Base-by-base conservation (phyloP, 2,888 invertebrate species). In the Lapara coniferarum region DNA sequence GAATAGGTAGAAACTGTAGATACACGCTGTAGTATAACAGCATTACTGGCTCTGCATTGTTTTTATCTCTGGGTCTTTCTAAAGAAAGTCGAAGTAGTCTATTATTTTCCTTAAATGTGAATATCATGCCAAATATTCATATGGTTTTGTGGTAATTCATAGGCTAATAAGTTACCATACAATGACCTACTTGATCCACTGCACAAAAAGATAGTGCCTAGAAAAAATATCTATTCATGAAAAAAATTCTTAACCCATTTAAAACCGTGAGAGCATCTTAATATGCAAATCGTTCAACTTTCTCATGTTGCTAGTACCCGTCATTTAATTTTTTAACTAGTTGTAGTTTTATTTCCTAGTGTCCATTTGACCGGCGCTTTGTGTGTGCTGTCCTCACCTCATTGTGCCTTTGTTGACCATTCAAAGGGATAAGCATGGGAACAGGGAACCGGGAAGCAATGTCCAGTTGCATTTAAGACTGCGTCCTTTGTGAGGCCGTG, bases 361-460 rank as follows among this genome's bases (percentile, higher is more conserved):
- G 90, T 89, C 89, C 93, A 93, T 93, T 92, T 93, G 93, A 91
- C 92, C 92, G 91, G 92, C 89, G 88, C 75, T 78, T 78, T 83
- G 79, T 81, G 83, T 80, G 82, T 81, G 89, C 91, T 92, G 92
- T 93, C 93, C 89, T 88, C 93, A 93, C 93, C 90, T 91, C 81
- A 90, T 93, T 93, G 89, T 92, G 82, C 70, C 78, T 85, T 92
- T 92, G 92, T 92, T 78, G 84, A 86, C 88, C 89, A 89, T 90
- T 92, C 88, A 89, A 82, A 78, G 84, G 71, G 49, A 49, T 63
- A 63, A 49, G 80, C 74, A 90, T 89, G 90, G 90, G 85, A 86
- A 81, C 81, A 92, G 92, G 93, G 92, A 93, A 93, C 88, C 89
- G 91, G 93, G 91, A 91, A 92, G 90, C 90, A 82, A 71, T 44